Base-by-base conservation (phyloP, 2,888 invertebrate species). In the Nemotelus pantherinus region DNA sequence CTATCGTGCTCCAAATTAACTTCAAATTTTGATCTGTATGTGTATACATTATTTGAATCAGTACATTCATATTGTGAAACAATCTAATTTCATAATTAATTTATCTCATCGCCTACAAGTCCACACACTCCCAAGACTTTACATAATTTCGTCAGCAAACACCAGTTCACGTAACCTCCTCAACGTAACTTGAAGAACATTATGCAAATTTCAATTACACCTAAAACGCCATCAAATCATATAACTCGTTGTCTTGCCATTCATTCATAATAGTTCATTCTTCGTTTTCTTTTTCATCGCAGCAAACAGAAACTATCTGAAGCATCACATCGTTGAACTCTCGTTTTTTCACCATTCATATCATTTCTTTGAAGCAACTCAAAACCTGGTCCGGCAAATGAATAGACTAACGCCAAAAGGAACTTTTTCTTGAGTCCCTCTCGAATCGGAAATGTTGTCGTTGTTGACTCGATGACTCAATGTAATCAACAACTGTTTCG, bases 151-250 rank as follows among this genome's bases (percentile, higher is more conserved):
- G 6, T 1, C 53, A 53, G 6, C 10, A 6, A 53, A 53, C 53
- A 53, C 53, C 63, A 63, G 9, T 1, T 25, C 63, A 63, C 63
- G 63, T 63, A 63, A 63, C 25, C 25, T 25, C 25, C 25, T 25
- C 25, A 25, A 25, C 25, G 25, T 63, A 10, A 10, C 57, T 10
- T 43, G 47, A 65, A 65, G 65, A 65, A 65, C 47, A 47, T 65
- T 65, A 65, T 65, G 65, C 65, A 65, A 65, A 65, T 65, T 65
- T 65, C 45, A 10, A 65, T 25, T 25, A 25, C 25, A 25, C 25
- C 25, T 25, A 25, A 25, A 65, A 4, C 47, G 65, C 65, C 45
- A 65, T n/a, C 41, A 47, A 65, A n/a, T 6, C 47, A 47, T 6
- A 47, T 65, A 65, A 65, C 43, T 45, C 65, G 47, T 25, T 25